Conservation (phyloP, 2,113 vertebrate genomes). For the Onychorhynchus coronatus region DNA sequence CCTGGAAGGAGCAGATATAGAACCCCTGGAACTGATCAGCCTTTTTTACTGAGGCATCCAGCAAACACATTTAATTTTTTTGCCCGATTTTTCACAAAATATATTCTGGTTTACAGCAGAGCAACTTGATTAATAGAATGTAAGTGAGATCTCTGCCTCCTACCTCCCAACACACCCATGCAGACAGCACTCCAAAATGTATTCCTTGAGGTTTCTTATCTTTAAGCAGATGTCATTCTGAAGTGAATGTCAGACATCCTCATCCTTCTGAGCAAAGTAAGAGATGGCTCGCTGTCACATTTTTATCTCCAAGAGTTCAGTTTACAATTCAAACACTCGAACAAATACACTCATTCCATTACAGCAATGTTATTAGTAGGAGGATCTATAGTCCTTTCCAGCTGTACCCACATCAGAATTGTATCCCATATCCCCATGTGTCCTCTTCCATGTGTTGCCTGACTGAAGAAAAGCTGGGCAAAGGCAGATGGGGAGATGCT, state of each 20-base stretch:
- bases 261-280: background rate
- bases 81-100: background rate
- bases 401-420: background rate
- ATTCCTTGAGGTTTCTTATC: background rate
- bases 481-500: background rate
- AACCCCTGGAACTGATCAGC: background rate
- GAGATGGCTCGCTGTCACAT: background rate
- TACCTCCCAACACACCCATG: background rate
- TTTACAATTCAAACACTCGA: background rate
- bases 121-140: background rate
- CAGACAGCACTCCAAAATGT: background rate
- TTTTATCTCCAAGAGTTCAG: background rate
- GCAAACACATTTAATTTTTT: background rate
- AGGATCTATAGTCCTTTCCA: background rate
- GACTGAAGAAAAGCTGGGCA: background rate
- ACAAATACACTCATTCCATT: background rate
- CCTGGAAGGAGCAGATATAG: background rate
- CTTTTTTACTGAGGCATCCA: background rate
- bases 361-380: background rate
- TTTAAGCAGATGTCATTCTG: background rate
- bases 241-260: background rate
- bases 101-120: background rate
- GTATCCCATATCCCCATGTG: accelerated
- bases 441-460: background rate
- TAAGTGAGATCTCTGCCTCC: background rate